Evolutionary conservation across 2,888 invertebrate genomes (phyloP), one percentile per base, ranked within the genome.

Genomic region (Leptinotarsa peninsularis): DNA sequence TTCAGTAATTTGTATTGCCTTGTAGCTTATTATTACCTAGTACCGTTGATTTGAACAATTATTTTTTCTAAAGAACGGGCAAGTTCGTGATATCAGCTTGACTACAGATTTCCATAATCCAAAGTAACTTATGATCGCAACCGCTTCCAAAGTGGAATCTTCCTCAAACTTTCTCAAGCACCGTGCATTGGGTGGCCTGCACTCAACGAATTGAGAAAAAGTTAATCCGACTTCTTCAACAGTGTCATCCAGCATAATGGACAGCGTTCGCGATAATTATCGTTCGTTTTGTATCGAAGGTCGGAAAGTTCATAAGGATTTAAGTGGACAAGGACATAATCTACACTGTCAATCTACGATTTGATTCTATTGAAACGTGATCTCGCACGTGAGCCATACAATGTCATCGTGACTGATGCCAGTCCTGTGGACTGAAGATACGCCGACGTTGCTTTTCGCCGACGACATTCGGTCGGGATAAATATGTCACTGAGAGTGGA

Each of bases 341-440:
- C 85, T 83, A 73, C 70, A 77, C 81, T 84, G 84, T 85, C 84
- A 84, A 85, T 85, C 85, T 82, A 67, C 71, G 80, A 78, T 82
- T 82, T 81, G 83, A 80, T 80, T 82, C 81, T 81, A 82, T 83
- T 84, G 83, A 84, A 83, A 78, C 78, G 81, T 83, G 82, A 84
- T 82, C 83, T 81, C 83, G 84, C 85, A 84, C 84, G 84, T 85
- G 84, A 85, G 82, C 81, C 75, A 77, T 81, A 82, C 82, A 82
- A 83, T 81, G 79, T 82, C 81, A 81, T 84, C 83, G 84, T 84
- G 84, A 84, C 83, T 84, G 81, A 82, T 78, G 74, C 78, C 67
- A 78, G 75, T 78, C 76, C 75, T 72, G 67, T 67, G 66, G 71
- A 75, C 73, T 77, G 67, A 71, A 76, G 77, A 76, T 72, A 73